Base-by-base conservation (phyloP, 2,797 vertebrate genomes). In the Falco peregrinus region DNA sequence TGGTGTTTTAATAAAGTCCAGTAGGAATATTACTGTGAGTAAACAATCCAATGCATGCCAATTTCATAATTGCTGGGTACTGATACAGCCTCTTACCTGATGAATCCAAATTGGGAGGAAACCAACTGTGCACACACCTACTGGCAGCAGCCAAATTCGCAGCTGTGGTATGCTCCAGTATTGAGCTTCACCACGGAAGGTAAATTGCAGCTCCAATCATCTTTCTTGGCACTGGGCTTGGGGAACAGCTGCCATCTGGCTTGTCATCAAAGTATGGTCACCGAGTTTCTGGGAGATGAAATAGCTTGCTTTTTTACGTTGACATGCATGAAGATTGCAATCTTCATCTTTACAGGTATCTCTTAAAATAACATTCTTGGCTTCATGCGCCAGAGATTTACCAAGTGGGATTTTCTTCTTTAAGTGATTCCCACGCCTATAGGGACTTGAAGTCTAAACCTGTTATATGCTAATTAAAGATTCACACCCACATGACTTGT, bases 1-100 rank as follows among this genome's bases (percentile, higher is more conserved):
- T 99, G 99, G 99, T 99, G 99, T 99, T 99, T 99, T 99, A 99
- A 99, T 99, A 99, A 99, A 99, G 99, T 99, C 99, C 99, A 99
- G 99, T 99, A 99, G 99, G 99, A 99, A 99, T 99, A 99, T 99
- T 98, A 98, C 98, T 99, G 99, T 99, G 99, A 99, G 98, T 99
- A 99, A 99, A 99, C 99, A 99, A 98, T 98, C 98, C 98, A 97
- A 97, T 65, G 97, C 98, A 99, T 99, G 99, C 99, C 99, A 99
- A 99, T 98, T 99, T 99, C 98, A 98, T 99, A 99, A 99, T 99
- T 99, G 99, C 99, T 98, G 99, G 99, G 99, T 99, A 99, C 99
- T 98, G 98, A 99, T 99, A 99, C 99, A 99, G 99, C 98, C 99
- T 98, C 98, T 98, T 99, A 99, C 99, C 98, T 99, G 99, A 99